phyloP scores from a whole-genome alignment of 1,140 invertebrate species.

The Wasmannia auropunctata region DNA sequence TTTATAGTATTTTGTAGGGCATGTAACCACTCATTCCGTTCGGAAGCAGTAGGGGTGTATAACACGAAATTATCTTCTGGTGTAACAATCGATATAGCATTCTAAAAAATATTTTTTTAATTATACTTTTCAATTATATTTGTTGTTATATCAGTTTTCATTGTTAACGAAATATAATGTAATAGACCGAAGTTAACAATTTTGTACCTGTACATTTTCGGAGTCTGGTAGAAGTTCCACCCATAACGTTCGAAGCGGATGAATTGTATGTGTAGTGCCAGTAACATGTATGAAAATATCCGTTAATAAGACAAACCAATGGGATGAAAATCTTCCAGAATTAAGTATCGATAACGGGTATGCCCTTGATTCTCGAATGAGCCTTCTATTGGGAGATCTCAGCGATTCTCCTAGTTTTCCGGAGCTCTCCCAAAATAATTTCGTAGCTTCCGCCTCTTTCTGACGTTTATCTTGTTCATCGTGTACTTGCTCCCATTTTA shows the following conservation, averaged over 20 bases:
- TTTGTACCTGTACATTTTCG: slow-evolving; percentile 85
- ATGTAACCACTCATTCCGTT: slow-evolving; percentile 93
- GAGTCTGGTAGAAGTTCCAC: slow-evolving; percentile 88
- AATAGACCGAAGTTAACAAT: not conserved
- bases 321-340: slow-evolving; percentile 89
- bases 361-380: slow-evolving; percentile 91
- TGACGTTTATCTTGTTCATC: slow-evolving; percentile 88
- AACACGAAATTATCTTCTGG: slow-evolving; percentile 92
- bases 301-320: slow-evolving; percentile 92
- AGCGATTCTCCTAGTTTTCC: slow-evolving; percentile 89
- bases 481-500: slow-evolving; percentile 87
- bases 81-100: slow-evolving; percentile 89
- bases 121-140: slow-evolving; percentile 14
- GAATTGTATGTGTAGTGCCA: slow-evolving; percentile 87
- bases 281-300: slow-evolving; percentile 91
- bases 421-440: slow-evolving; percentile 91
- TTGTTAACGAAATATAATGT: not conserved
- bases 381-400: slow-evolving; percentile 88
- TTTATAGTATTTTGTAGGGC: slow-evolving; percentile 89
- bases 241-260: slow-evolving; percentile 92
- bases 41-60: slow-evolving; percentile 87
- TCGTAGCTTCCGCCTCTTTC: slow-evolving; percentile 90
- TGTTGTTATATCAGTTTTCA: not conserved
- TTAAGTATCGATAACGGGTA: slow-evolving; percentile 89
- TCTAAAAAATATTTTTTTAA: slow-evolving; percentile 84